Conservation (phyloP, 2,113 vertebrate species). For the Camelus dromedarius region DNA sequence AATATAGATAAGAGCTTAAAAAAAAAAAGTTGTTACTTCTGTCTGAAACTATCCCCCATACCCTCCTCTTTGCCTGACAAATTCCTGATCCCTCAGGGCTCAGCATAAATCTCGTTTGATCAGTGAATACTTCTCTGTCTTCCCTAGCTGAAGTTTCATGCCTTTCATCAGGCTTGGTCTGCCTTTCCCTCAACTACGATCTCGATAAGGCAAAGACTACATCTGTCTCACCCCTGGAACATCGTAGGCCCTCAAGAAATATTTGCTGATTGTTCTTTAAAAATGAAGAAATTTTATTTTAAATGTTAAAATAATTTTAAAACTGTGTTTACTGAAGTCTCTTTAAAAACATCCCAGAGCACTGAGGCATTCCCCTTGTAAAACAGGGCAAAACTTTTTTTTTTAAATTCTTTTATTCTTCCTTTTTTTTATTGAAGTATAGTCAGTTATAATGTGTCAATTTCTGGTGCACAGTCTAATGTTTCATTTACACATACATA, state of each 20-base stretch:
- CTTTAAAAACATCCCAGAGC: not conserved
- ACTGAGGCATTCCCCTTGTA: not conserved
- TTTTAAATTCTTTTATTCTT: no score
- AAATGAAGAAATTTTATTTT: no score
- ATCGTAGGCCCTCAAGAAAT: not conserved
- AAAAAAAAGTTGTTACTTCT: not conserved
- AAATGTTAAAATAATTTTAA: not conserved
- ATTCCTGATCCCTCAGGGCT: not conserved
- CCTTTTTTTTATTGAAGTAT: no score
- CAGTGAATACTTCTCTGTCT: not conserved
- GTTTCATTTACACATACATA: no score
- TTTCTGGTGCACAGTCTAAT: no score
- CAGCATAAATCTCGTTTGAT: not conserved
- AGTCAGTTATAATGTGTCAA: no score
- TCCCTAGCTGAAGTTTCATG: no score
- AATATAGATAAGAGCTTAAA: no score
- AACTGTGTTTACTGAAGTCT: not conserved
- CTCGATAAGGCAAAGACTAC: not conserved
- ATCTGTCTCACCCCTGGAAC: not conserved
- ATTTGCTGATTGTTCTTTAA: not conserved
- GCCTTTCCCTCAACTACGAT: not conserved
- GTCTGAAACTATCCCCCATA: not conserved
- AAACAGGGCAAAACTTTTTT: not conserved
- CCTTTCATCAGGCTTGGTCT: accelerated
- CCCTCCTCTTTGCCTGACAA: not conserved